phyloP scores from a whole-genome alignment of 2,797 vertebrate species.

The Hoplostethus mediterraneus region DNA sequence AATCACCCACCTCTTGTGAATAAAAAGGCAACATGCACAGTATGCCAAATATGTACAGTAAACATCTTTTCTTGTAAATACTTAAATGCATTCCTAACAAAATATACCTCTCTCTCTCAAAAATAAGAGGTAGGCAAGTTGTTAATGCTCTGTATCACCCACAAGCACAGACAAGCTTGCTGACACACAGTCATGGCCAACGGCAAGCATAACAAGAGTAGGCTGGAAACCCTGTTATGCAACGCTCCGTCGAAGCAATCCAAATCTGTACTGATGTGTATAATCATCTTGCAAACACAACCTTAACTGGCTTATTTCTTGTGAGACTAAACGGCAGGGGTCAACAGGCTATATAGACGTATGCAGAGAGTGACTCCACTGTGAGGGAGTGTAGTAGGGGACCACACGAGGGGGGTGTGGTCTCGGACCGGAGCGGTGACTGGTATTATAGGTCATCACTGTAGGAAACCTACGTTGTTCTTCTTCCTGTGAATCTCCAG shows the following conservation, averaged over 20 bases:
- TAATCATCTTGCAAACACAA: constrained; percentile 40
- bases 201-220: constrained; percentile 57
- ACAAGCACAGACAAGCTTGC: constrained; percentile 72
- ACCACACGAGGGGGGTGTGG: constrained; percentile 41
- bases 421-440: constrained; percentile 24
- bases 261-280: constrained; percentile 57
- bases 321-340: constrained; percentile 32
- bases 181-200: constrained; percentile 50
- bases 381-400: constrained; percentile 32
- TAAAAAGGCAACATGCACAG: constrained; percentile 50
- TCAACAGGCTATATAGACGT: constrained; percentile 46
- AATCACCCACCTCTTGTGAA: constrained; percentile 34
- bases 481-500: constrained; percentile 96
- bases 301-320: constrained; percentile 13
- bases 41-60: constrained; percentile 18
- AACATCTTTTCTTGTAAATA: neutral
- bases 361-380: constrained; percentile 42
- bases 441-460: neutral
- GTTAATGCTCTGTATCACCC: constrained; percentile 69
- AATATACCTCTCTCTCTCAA: constrained; percentile 23
- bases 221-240: constrained; percentile 66
- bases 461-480: constrained; percentile 92
- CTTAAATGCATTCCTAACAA: constrained; percentile 36
- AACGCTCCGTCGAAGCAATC: constrained; percentile 56
- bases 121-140: constrained; percentile 50